Evolutionary conservation across 2,797 vertebrate genomes (phyloP).

Genomic region (Sebastes jordani): DNA sequence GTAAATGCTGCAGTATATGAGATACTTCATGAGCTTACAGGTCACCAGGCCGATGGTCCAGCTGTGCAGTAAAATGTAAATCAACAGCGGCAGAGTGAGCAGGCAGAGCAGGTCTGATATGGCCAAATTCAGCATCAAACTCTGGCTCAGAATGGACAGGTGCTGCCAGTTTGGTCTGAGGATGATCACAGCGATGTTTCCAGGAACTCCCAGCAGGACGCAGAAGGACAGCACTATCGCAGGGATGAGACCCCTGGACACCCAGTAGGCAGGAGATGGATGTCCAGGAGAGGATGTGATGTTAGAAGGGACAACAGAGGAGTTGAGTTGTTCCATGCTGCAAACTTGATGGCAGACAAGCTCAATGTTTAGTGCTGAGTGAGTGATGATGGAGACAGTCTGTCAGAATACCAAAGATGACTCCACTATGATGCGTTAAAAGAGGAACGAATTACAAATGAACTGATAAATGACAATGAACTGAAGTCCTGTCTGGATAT

Average conservation of each 20-base stretch:
- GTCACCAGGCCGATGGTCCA: conserved; percentile 44
- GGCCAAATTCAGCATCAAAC: conserved; percentile 69
- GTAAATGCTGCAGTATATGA: conserved; percentile 36
- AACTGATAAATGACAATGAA: neutral
- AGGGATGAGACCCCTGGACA: fast-evolving
- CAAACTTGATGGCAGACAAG: neutral
- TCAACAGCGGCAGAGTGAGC: conserved; percentile 54
- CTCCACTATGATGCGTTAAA: neutral
- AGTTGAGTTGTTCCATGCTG: neutral
- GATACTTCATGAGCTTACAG: conserved; percentile 54
- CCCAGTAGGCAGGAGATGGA: neutral
- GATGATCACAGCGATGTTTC: conserved; percentile 54
- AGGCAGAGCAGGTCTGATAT: conserved; percentile 64
- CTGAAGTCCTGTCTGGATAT: neutral
- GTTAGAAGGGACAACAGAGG: neutral
- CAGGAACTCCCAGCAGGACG: conserved; percentile 63
- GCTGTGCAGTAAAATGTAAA: conserved; percentile 33
- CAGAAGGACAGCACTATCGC: conserved; percentile 17
- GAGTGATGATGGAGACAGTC: neutral
- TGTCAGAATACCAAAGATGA: neutral
- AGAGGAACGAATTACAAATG: neutral
- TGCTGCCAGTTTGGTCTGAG: conserved; percentile 45
- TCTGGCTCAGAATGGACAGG: conserved; percentile 46
- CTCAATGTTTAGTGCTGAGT: neutral
- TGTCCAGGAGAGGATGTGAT: neutral